Percentiles rank a stretch among this genome's conserved stretches.
Evolutionary conservation across 2,797 vertebrate species (phyloP).

Genomic region (Argentina silus): DNA sequence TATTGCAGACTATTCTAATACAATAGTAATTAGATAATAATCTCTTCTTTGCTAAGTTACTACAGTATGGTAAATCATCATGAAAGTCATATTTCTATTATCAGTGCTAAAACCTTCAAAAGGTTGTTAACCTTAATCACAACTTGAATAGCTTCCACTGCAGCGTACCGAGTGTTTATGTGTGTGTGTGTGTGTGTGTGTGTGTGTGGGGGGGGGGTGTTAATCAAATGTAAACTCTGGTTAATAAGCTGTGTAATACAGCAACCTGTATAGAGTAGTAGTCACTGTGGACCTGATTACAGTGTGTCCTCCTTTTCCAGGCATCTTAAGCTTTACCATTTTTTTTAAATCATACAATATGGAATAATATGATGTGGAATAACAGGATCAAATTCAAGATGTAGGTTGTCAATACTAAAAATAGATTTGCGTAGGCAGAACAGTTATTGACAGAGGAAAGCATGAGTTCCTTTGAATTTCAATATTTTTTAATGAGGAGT

Average conservation of each 20-base stretch:
- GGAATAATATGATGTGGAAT: slow-evolving; percentile 41
- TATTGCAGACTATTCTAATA: background rate
- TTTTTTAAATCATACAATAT: slow-evolving; percentile 34
- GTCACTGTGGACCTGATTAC: slow-evolving; percentile 6
- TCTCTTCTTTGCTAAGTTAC: background rate
- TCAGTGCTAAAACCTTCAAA: too few relatives aligned
- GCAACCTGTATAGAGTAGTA: background rate
- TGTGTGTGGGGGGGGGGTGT: too few relatives aligned
- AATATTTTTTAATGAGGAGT: slow-evolving; percentile 32
- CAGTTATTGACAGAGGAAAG: slow-evolving; percentile 41
- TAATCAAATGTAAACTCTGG: too few relatives aligned
- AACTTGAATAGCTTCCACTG: too few relatives aligned
- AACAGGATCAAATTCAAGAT: slow-evolving; percentile 54
- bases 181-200: too few relatives aligned
- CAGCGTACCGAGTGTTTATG: too few relatives aligned
- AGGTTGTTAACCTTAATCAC: too few relatives aligned
- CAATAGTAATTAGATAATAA: background rate
- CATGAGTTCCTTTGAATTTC: slow-evolving; percentile 37
- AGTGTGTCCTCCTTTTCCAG: slow-evolving; percentile 17
- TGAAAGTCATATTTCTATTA: too few relatives aligned
- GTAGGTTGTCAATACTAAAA: slow-evolving; percentile 52
- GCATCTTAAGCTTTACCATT: slow-evolving; percentile 18
- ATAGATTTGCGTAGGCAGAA: slow-evolving; percentile 40
- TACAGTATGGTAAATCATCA: too few relatives aligned
- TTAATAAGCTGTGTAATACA: too few relatives aligned